Evolutionary conservation across 64 coral and sea anemone species (phyloP), one percentile per base, ranked within the genome.

Genomic region (Catalaphyllia jardinei): DNA sequence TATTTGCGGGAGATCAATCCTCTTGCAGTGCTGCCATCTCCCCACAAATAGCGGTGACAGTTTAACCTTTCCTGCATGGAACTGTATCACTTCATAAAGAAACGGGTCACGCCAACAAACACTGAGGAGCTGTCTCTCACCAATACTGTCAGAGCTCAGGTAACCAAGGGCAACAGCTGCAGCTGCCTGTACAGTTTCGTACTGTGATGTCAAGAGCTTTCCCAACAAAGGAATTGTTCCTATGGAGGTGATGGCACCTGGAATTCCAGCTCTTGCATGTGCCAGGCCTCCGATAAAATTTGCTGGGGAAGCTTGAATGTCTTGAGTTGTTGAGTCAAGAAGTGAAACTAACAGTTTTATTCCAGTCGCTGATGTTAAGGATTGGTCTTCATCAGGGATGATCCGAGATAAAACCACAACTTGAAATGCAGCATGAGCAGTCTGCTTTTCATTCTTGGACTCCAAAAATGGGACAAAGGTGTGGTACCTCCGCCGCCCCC

Each of bases 1-100:
- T 52, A 95, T 95, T 24, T 94, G 97, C 62, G 94, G 94, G 62
- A 95, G 82, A 22, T 88, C 91, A 87, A 99, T 87, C 8, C 69
- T 92, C 79, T 89, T 93, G 77, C 90, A 99, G 52, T 99, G 97
- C 50, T 99, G 88, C 97, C 97, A 99, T 90, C 97, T 89, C 49
- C 95, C 94, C 51, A 95, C 79, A 99, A 15, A 99, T n/a, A 95
- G 91, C 24, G 91, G 88, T 15, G 97, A 99, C 65, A 99, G 88
- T 38, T 95, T 99, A 10, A 99, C 93, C 27, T 95, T 99, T 84
- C 91, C 94, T 74, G 91, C 91, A 86, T 99, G 91, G 75, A 91
- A 92, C 84, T 91, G 94, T 11, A 99, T 74, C 7, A 99, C 94
- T 89, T 93, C 90, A 61, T 91, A 99, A 29, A 99, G 88, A 86